phyloP scores from a whole-genome alignment of 2,113 vertebrate species.

The Telmatochromis brichardi region DNA sequence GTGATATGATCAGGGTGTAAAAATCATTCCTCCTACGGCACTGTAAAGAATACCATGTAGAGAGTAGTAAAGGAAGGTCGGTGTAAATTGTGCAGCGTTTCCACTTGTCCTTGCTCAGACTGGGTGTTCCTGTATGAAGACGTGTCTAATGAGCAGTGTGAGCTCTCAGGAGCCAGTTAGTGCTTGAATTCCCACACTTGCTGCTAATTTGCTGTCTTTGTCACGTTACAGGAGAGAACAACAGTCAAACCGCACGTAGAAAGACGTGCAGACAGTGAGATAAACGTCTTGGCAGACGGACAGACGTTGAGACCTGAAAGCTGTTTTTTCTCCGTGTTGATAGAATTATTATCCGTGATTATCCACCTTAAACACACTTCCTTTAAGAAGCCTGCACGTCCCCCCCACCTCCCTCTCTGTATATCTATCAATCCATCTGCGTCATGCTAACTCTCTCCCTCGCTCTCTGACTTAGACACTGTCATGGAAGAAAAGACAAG shows the following conservation, averaged over 20 bases:
- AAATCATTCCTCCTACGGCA: not conserved
- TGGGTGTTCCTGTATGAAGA: not conserved
- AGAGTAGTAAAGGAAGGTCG: not conserved
- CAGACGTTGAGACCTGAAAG: not conserved
- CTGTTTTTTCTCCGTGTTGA: not conserved
- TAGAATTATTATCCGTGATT: conserved; percentile 17
- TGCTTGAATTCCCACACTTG: not conserved
- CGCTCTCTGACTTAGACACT: not conserved
- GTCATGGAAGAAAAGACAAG: not conserved
- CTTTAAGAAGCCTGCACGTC: conserved; percentile 30
- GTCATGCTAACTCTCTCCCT: not conserved
- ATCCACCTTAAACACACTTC: conserved; percentile 17
- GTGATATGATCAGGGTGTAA: not conserved
- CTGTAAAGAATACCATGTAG: not conserved
- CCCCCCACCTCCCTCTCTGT: not conserved
- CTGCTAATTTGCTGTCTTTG: conserved; percentile 21
- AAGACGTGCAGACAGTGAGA: not conserved
- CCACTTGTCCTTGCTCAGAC: not conserved
- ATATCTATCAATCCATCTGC: not conserved
- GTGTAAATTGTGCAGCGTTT: not conserved
- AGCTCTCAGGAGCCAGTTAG: not conserved
- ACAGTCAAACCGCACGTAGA: not conserved
- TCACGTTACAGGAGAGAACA: not conserved
- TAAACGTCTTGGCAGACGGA: not conserved
- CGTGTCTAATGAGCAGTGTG: not conserved